Evolutionary conservation across 2,888 invertebrate species (phyloP).

Genomic region (Nudaria mundana): DNA sequence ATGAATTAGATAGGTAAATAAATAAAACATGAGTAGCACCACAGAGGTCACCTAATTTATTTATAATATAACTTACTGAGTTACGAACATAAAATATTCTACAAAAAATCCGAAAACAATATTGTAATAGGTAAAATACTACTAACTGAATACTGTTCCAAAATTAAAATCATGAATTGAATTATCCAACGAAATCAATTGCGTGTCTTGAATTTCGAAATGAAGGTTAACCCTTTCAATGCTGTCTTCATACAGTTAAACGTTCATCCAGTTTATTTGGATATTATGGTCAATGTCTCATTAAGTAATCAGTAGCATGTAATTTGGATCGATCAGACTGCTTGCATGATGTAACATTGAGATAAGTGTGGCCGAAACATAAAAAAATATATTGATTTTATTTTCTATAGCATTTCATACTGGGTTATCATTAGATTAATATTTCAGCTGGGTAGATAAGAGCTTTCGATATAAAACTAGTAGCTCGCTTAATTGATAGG

Average conservation of each 20-base stretch:
- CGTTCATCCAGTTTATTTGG: conserved; percentile 35
- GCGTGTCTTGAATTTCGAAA: conserved; percentile 24
- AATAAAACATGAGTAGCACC: no score
- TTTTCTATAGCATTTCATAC: conserved; percentile 30
- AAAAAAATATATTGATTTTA: conserved; percentile 69
- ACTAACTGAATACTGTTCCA: conserved; percentile 6
- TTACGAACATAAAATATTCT: neutral
- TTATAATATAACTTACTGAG: no score
- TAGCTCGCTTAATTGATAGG: conserved; percentile 23
- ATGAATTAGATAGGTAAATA: no score
- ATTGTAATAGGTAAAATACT: neutral
- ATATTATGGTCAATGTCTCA: conserved; percentile 32
- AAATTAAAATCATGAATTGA: conserved; percentile 28
- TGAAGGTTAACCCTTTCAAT: conserved; percentile 18
- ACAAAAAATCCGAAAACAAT: neutral
- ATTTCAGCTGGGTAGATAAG: conserved; percentile 22
- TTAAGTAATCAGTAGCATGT: conserved; percentile 68
- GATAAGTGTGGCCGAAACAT: conserved; percentile 61
- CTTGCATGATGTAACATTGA: conserved; percentile 58
- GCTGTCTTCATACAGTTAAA: conserved; percentile 9
- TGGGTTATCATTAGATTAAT: conserved; percentile 32
- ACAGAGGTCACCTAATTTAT: no score
- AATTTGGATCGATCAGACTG: conserved; percentile 56
- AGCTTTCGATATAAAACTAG: conserved; percentile 14
- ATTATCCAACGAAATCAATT: conserved; percentile 23